phyloP scores from a whole-genome alignment of 2,888 invertebrate genomes.

The Cephonodes hylas region DNA sequence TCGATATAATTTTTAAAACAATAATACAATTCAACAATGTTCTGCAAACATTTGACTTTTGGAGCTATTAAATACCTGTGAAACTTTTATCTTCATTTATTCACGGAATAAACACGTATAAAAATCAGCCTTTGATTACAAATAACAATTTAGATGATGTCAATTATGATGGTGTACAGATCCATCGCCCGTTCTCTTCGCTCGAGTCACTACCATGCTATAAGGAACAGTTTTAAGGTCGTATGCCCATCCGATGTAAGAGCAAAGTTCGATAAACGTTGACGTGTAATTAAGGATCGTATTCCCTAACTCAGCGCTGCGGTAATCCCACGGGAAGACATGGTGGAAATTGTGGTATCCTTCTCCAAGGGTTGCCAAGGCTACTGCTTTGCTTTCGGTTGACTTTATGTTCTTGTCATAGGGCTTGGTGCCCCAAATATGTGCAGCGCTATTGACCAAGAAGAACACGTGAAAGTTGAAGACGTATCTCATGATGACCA shows the following conservation, averaged over 20 bases:
- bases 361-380: conserved; percentile 43
- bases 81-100: neutral
- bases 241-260: conserved; percentile 56
- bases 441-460: conserved; percentile 85
- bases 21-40: no score
- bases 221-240: conserved; percentile 44
- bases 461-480: conserved; percentile 78
- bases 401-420: conserved; percentile 59
- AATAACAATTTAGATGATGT: neutral
- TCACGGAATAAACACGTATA: neutral
- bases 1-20: no score
- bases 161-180: conserved; percentile 16
- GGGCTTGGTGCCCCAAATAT: conserved; percentile 69
- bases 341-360: conserved; percentile 60
- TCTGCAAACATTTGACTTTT: no score
- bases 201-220: conserved; percentile 28
- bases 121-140: neutral
- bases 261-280: conserved; percentile 52
- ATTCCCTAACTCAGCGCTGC: conserved; percentile 46
- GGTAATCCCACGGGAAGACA: conserved; percentile 52
- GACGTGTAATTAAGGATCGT: conserved; percentile 38
- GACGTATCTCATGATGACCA: conserved; percentile 75
- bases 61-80: no score
- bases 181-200: conserved; percentile 41
- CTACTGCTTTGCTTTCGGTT: conserved; percentile 33